phyloP scores from a whole-genome alignment of 1,140 invertebrate genomes.

The Drosophila micromelanica region DNA sequence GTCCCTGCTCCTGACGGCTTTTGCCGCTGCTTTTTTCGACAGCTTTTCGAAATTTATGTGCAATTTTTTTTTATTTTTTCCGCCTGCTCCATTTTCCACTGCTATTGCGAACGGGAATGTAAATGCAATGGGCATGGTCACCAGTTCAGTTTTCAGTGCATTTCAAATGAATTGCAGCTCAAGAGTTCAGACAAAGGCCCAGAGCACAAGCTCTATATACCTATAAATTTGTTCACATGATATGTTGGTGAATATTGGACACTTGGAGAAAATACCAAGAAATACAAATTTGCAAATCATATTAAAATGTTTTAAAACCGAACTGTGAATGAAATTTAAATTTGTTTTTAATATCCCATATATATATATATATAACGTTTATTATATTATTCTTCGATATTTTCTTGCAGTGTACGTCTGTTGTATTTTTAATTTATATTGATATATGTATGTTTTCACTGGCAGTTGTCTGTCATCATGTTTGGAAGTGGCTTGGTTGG shows the following conservation, averaged over 20 bases:
- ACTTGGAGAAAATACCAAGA: neutral
- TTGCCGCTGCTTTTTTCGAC: constrained; percentile 29
- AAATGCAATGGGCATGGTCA: constrained; percentile 9
- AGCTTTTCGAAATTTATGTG: constrained; percentile 45
- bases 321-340: too few species aligned
- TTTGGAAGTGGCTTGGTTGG: constrained; percentile 42
- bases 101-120: constrained; percentile 2
- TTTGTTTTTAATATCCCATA: too few species aligned
- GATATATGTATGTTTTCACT: constrained; percentile 32
- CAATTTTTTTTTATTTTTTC: constrained; percentile 22
- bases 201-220: neutral
- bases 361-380: too few species aligned
- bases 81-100: constrained; percentile 14
- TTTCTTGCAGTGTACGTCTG: neutral
- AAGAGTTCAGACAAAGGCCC: constrained; percentile 14
- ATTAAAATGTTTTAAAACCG: too few species aligned
- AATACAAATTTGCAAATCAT: neutral
- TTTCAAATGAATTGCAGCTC: constrained; percentile 39
- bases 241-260: neutral
- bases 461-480: constrained; percentile 37
- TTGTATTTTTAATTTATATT: constrained; percentile 28
- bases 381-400: neutral
- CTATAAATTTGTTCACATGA: neutral
- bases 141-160: constrained; percentile 24
- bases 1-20: constrained; percentile 51